Conservation (phyloP, 1,140 invertebrate species). For the Ceratosolen fusciceps region DNA sequence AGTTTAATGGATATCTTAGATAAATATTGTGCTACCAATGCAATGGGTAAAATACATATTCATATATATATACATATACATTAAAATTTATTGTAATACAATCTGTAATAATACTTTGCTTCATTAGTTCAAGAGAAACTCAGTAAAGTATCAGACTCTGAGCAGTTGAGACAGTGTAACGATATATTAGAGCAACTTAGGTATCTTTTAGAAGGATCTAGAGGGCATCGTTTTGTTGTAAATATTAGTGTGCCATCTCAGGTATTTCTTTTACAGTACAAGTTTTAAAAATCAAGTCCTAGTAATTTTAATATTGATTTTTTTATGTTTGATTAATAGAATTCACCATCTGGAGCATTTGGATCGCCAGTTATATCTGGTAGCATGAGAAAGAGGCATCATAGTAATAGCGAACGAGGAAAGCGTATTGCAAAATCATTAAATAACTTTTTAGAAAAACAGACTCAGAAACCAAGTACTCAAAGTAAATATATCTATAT, state of each 20-base stretch:
- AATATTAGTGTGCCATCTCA: constrained; percentile 69
- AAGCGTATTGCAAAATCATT: constrained; percentile 56
- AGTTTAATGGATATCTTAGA: constrained; percentile 68
- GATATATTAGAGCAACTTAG: constrained; percentile 66
- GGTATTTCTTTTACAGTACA: constrained; percentile 49
- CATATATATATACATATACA: neutral
- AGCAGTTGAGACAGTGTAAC: constrained; percentile 58
- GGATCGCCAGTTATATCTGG: constrained; percentile 62
- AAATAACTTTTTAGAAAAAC: constrained; percentile 48
- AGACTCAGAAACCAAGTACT: constrained; percentile 50
- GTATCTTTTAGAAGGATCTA: constrained; percentile 63
- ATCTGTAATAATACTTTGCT: constrained; percentile 28
- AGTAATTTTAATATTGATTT: constrained; percentile 7
- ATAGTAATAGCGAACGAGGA: constrained; percentile 62
- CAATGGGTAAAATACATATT: constrained; percentile 57
- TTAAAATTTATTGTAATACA: constrained; percentile 22
- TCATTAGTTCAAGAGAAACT: constrained; percentile 65
- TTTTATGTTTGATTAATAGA: constrained; percentile 50
- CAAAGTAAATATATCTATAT: too few relatives aligned
- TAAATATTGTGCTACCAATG: constrained; percentile 63
- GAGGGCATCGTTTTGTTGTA: constrained; percentile 66
- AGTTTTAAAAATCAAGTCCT: too few relatives aligned
- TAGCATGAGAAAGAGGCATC: constrained; percentile 61
- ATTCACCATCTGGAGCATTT: constrained; percentile 54
- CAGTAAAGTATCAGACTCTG: constrained; percentile 58